phyloP scores from a whole-genome alignment of 64 coral and sea anemone species.

The Stylophora pistillata region DNA sequence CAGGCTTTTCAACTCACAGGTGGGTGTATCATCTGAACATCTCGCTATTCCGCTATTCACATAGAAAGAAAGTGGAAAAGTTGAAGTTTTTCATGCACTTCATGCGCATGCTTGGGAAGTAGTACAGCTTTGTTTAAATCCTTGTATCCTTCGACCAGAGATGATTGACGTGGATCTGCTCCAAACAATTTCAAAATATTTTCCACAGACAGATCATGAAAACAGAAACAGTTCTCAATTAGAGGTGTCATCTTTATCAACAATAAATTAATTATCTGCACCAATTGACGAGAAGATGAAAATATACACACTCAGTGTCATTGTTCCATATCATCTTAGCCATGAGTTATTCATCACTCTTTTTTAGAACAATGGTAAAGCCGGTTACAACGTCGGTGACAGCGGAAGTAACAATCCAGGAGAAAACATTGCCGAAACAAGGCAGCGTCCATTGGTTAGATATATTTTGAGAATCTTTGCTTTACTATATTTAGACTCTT shows the following conservation, averaged over 20 bases:
- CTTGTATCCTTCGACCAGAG: too few relatives aligned
- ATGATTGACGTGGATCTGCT: too few relatives aligned
- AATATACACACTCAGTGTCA: neutral
- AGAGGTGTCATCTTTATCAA: too few relatives aligned
- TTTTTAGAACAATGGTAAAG: conserved; percentile 36
- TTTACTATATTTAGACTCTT: neutral
- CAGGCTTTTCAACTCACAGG: conserved; percentile 59
- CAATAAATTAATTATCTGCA: neutral
- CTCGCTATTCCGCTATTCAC: neutral
- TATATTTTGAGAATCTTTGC: neutral
- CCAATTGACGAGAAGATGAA: neutral
- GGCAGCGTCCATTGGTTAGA: conserved; percentile 19
- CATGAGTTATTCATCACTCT: neutral
- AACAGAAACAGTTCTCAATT: too few relatives aligned
- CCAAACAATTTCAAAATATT: too few relatives aligned
- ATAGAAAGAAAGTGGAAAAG: too few relatives aligned
- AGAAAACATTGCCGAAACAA: conserved; percentile 1
- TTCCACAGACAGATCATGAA: too few relatives aligned
- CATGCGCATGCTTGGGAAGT: too few relatives aligned
- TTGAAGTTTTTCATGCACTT: too few relatives aligned
- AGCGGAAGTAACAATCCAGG: conserved; percentile 27
- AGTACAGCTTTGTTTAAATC: too few relatives aligned
- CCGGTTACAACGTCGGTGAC: conserved; percentile 36
- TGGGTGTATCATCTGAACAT: neutral
- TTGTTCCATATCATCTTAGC: neutral